Conservation (phyloP, 2,888 invertebrate species). For the Meganola albula region DNA sequence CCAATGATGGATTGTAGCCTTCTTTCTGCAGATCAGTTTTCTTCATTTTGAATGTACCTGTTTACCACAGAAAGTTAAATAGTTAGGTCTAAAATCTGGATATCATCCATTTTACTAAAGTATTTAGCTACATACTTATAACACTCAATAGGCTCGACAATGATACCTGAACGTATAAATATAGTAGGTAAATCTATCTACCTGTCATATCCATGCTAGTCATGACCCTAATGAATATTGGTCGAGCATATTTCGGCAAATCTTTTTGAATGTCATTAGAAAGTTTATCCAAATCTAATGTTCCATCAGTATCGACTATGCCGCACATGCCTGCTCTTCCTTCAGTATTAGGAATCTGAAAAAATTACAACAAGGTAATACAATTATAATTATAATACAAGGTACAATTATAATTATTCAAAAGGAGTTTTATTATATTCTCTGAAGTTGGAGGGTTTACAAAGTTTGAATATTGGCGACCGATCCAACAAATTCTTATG, state of each 20-base stretch:
- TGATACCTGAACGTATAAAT: too few species aligned
- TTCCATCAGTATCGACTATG: slow-evolving; percentile 86
- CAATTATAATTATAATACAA: too few species aligned
- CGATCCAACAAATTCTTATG: too few species aligned
- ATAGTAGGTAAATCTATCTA: slow-evolving; percentile 43
- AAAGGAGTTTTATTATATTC: too few species aligned
- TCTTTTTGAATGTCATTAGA: slow-evolving; percentile 81
- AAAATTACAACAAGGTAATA: too few species aligned
- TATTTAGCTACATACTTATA: background rate
- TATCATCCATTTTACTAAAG: background rate
- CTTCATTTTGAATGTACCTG: slow-evolving; percentile 97
- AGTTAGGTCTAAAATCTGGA: too few species aligned
- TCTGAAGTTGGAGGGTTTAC: too few species aligned
- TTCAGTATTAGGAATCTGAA: slow-evolving; percentile 84
- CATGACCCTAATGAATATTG: slow-evolving; percentile 92
- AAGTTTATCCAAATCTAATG: slow-evolving; percentile 81
- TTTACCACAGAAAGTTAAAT: slow-evolving; percentile 29
- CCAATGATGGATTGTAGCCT: slow-evolving; percentile 85
- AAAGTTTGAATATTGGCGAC: too few species aligned
- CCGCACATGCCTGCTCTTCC: slow-evolving; percentile 98
- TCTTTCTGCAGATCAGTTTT: slow-evolving; percentile 95
- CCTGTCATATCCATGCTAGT: slow-evolving; percentile 94
- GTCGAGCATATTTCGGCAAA: slow-evolving; percentile 93
- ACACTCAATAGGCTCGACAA: background rate
- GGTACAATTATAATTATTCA: too few species aligned